phyloP scores from a whole-genome alignment of 1,140 invertebrate genomes.

The Drosophila ogumai region DNA sequence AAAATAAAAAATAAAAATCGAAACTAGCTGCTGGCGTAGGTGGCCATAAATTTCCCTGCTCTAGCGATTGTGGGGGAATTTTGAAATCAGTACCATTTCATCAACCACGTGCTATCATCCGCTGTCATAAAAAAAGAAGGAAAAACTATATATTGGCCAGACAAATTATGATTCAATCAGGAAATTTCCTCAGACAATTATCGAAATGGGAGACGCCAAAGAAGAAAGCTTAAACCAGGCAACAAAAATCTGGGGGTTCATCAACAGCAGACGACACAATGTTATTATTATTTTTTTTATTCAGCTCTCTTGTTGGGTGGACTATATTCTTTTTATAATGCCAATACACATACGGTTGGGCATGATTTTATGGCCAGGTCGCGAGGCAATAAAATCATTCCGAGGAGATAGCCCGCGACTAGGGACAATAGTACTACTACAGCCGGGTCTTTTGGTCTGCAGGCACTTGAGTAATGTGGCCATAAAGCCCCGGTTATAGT shows the following conservation, averaged over 20 bases:
- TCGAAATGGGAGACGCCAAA: conserved; percentile 56
- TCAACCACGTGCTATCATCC: conserved; percentile 74
- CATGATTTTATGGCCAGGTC: conserved; percentile 71
- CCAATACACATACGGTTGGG: conserved; percentile 65
- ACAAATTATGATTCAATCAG: conserved; percentile 79
- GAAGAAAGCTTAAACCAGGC: conserved; percentile 52
- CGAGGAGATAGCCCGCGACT: conserved; percentile 31
- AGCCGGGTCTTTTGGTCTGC: conserved; percentile 33
- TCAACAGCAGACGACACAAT: conserved; percentile 35
- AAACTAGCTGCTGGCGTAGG: conserved; percentile 48
- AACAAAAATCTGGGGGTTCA: conserved; percentile 61
- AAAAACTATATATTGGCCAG: neutral
- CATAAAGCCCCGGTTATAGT: conserved; percentile 68
- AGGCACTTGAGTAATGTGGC: conserved; percentile 80
- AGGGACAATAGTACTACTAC: conserved; percentile 22
- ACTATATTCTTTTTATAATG: conserved; percentile 73
- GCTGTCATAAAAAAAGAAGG: conserved; percentile 51
- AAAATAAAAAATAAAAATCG: conserved; percentile 29
- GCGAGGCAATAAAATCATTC: conserved; percentile 71
- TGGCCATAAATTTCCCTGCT: conserved; percentile 66
- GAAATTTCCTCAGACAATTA: conserved; percentile 74
- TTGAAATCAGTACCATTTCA: conserved; percentile 76
- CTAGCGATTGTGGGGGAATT: conserved; percentile 58
- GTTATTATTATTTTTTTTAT: conserved; percentile 3
- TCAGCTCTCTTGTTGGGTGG: conserved; percentile 37